phyloP scores from a whole-genome alignment of 2,113 vertebrate genomes.

The Podiceps cristatus region DNA sequence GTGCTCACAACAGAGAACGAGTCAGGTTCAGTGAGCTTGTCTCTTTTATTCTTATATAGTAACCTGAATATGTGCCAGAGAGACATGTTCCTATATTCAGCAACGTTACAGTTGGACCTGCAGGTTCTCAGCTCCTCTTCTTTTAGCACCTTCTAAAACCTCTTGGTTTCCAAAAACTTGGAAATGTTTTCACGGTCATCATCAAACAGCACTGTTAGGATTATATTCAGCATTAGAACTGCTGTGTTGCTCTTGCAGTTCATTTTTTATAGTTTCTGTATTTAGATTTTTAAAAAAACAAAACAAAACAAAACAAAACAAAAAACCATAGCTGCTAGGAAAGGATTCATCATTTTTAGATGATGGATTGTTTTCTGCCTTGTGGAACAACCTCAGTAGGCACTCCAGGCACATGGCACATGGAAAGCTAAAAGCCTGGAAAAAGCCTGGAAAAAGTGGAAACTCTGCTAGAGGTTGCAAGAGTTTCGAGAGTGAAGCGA shows the following conservation, averaged over 20 bases:
- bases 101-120: background rate
- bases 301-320: too few species aligned
- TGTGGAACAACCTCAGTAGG: background rate
- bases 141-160: background rate
- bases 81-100: background rate
- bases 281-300: background rate
- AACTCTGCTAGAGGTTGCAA: background rate
- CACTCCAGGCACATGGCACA: accelerated
- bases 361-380: background rate
- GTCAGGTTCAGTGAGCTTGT: background rate
- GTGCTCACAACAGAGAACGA: background rate
- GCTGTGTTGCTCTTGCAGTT: background rate
- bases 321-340: background rate
- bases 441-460: background rate
- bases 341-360: background rate
- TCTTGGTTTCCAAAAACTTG: background rate
- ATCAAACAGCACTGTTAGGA: background rate
- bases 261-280: background rate
- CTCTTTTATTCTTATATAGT: background rate
- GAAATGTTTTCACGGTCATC: accelerated
- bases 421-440: background rate
- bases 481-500: background rate
- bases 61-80: background rate
- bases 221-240: background rate
- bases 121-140: background rate